Conservation (phyloP, 2,888 invertebrate genomes). For the Slavum lentiscoides region DNA sequence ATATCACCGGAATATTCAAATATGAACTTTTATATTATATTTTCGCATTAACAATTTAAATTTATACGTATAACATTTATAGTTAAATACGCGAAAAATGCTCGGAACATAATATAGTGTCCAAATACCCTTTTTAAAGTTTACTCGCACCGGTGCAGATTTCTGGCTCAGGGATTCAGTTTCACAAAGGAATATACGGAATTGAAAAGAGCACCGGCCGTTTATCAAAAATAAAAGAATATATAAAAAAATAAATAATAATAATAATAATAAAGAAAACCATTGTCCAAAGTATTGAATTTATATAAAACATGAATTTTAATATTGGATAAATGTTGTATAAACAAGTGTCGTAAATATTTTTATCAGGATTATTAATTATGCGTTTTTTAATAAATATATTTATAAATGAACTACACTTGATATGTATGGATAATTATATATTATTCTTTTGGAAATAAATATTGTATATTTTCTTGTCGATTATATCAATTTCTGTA, state of each 20-base stretch:
- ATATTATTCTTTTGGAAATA: no score
- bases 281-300: not conserved
- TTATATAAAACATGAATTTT: not conserved
- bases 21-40: no score
- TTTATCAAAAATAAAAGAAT: conserved; percentile 3
- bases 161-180: conserved; percentile 6
- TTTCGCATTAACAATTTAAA: no score
- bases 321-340: not conserved
- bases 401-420: not conserved
- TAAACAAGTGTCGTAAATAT: conserved; percentile 8
- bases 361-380: not conserved
- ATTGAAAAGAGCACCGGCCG: not conserved
- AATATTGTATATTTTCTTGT: no score
- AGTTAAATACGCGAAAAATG: no score
- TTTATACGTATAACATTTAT: no score
- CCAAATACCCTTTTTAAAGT: not conserved
- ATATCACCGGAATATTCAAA: no score
- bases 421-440: no score
- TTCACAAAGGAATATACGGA: not conserved
- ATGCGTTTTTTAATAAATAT: not conserved
- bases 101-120: no score
- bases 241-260: not conserved
- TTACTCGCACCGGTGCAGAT: not conserved
- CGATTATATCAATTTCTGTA: no score
- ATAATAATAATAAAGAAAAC: no score